phyloP scores from a whole-genome alignment of 1,140 invertebrate species.

The Ladona fulva region DNA sequence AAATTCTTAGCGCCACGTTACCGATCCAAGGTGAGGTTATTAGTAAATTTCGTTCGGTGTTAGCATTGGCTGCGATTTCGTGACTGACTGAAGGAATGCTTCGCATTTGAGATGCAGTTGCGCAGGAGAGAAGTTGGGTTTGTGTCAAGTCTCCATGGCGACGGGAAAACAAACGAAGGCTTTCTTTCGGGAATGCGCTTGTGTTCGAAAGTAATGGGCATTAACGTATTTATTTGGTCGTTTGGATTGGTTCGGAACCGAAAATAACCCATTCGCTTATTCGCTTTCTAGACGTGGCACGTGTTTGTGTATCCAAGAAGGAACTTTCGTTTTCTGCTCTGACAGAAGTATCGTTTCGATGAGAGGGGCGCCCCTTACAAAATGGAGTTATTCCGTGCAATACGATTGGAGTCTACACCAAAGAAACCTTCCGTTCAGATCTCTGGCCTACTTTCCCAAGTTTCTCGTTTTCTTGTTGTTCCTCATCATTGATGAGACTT shows the following conservation, averaged over 20 bases:
- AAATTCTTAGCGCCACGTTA: no score
- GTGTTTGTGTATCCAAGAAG: neutral
- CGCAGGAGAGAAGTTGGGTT: neutral
- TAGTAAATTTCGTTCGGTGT: no score
- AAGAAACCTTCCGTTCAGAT: no score
- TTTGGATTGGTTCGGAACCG: neutral
- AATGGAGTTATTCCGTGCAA: no score
- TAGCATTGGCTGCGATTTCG: no score
- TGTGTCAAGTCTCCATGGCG: neutral
- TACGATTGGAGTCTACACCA: no score
- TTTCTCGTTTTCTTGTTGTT: no score
- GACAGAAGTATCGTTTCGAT: neutral
- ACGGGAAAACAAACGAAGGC: neutral
- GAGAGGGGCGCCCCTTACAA: neutral
- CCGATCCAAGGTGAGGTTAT: no score
- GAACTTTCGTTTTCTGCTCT: neutral
- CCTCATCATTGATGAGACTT: no score
- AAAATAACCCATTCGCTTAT: neutral
- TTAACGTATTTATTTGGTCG: neutral
- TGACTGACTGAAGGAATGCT: no score
- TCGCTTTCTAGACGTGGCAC: neutral
- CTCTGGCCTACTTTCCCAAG: no score
- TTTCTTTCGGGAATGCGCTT: neutral
- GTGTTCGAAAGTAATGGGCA: neutral
- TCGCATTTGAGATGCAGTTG: no score